Base-by-base conservation (phyloP, 2,888 invertebrate genomes). In the Philereme transversata region DNA sequence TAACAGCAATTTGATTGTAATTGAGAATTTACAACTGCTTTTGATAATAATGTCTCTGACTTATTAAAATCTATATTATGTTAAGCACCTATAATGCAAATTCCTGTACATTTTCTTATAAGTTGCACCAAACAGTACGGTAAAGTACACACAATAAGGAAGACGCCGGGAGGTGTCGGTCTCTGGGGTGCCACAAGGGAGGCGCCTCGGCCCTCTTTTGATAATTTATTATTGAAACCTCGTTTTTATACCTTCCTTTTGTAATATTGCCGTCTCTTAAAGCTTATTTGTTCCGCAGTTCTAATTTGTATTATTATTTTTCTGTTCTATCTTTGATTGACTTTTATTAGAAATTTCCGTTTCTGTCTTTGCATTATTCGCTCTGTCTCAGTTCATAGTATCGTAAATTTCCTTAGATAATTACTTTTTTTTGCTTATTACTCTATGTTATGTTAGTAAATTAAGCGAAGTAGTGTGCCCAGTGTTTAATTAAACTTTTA, bases 101-200 rank as follows among this genome's bases (percentile, higher is more conserved):
- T 36, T 8, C 36, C 2, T 36, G 22, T n/a, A 5, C n/a, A 6
- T 50, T n/a, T 9, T 57, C 60, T 53, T 48, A 50, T 71, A 22
- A 64, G 63, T 69, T 71, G 51, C 9, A 60, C 67, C 69, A 67
- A 44, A 60, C 62, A 62, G 54, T 74, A 75, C 80, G 78, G 82
- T 72, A 78, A 79, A 79, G 83, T 82, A 79, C 79, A 83, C 82
- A 84, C 83, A 85, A 86, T 82, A 83, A 82, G 84, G 78, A 83
- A 84, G 83, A 78, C 75, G 79, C 79, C 77, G 78, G 81, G 84
- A 86, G 88, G 88, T 88, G 88, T 85, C 82, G 79, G 78, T 77
- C 74, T 68, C 77, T 69, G 64, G 76, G 73, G 69, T 76, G 80
- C 76, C 74, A 71, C 73, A 72, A 73, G 72, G 73, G 67, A 60